Percentiles rank a stretch among this genome's conserved stretches.
These are phyloP conservation scores for Ursus arctos DNA, from an alignment of 2,113 vertebrate genomes.

Conservation along the genomic window DNA sequence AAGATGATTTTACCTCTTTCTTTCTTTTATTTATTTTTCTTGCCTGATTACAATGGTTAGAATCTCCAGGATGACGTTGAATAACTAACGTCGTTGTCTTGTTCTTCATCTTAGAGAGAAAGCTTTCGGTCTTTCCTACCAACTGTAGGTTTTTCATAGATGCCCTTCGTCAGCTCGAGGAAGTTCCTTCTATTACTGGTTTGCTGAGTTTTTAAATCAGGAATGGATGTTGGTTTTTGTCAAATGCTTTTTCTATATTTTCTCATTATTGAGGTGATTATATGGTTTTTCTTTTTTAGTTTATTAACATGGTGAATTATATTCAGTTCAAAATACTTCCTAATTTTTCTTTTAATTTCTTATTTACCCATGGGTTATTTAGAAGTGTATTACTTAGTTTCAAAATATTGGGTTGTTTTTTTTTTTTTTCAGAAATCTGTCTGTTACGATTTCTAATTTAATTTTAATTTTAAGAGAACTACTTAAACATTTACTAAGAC, in stretches of 20 bases:
- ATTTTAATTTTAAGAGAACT: neutral
- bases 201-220: neutral
- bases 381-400: neutral
- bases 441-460: slow-evolving; percentile 14
- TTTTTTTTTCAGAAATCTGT: neutral
- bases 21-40: slow-evolving; percentile 50
- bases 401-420: neutral
- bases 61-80: neutral
- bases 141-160: neutral
- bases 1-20: slow-evolving; percentile 15
- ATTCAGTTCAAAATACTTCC: neutral
- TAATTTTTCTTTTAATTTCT: slow-evolving; percentile 14
- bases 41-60: neutral
- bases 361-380: neutral
- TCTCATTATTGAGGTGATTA: neutral
- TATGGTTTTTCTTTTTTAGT: neutral
- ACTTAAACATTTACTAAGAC: neutral
- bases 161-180: neutral
- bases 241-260: neutral
- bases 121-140: neutral
- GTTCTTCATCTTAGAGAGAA: neutral
- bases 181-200: neutral
- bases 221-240: neutral
- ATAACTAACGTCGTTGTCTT: neutral
- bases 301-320: neutral